These are phyloP conservation scores for Dasyurus viverrinus DNA, from an alignment of 2,113 vertebrate genomes.

Conservation along the genomic window DNA sequence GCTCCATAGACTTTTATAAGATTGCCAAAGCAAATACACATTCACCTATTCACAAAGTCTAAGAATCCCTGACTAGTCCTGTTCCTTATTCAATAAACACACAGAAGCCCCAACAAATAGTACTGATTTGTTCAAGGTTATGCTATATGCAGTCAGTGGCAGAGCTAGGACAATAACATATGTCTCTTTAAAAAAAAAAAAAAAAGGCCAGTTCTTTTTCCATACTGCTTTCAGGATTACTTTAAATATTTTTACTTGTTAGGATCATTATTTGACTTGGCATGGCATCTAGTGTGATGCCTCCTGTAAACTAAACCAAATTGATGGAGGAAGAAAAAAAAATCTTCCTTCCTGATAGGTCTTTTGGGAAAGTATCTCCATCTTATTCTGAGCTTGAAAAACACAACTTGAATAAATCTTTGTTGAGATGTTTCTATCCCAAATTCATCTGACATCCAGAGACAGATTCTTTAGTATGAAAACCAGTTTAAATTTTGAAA, in stretches of 20 bases:
- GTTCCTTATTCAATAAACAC: background rate
- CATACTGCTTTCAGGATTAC: background rate
- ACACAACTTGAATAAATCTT: background rate
- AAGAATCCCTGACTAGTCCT: background rate
- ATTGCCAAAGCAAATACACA: background rate
- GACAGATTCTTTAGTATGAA: background rate
- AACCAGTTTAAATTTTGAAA: background rate
- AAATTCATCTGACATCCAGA: background rate
- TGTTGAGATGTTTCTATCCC: background rate
- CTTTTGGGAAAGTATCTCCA: background rate
- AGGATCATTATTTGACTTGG: background rate
- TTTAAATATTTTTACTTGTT: background rate
- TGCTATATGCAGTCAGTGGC: too few relatives aligned
- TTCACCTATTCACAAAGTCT: background rate
- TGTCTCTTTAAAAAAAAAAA: background rate
- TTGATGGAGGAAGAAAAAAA: background rate
- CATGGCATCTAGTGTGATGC: background rate
- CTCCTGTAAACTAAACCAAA: conserved; percentile 18
- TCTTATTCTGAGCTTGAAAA: conserved; percentile 4
- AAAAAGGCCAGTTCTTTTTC: background rate
- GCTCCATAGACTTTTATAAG: background rate
- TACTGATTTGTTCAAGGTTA: too few relatives aligned
- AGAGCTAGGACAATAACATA: background rate
- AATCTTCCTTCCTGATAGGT: background rate
- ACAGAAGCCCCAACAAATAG: background rate